A percentile compares a stretch with the other conserved stretches of the same genome.
These are phyloP conservation scores for Phymatocera aterrima DNA, from an alignment of 2,888 invertebrate species.

Conservation along the genomic window DNA sequence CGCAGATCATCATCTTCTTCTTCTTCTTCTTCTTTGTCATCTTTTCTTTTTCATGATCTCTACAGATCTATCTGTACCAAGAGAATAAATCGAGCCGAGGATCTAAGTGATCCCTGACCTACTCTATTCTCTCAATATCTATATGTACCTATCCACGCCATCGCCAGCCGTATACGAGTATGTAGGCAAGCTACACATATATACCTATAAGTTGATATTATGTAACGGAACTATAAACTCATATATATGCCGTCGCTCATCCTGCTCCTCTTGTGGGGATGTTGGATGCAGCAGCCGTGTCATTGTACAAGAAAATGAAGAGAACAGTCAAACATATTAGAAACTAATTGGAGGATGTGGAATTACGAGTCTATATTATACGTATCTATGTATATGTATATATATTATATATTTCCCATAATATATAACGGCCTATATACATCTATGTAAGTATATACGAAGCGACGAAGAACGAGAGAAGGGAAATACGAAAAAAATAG, in stretches of 20 bases:
- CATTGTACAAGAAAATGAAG: background rate
- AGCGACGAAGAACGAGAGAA: too few species aligned
- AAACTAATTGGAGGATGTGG: background rate
- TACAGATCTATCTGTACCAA: too few species aligned
- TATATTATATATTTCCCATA: background rate
- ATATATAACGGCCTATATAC: too few species aligned
- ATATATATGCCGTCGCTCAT: too few species aligned
- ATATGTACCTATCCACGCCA: background rate
- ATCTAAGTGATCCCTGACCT: constrained; percentile 18
- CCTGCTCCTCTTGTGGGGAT: background rate
- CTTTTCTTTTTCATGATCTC: too few species aligned
- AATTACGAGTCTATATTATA: background rate
- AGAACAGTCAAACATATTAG: background rate
- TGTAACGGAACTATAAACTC: constrained; percentile 17
- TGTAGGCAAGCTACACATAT: background rate
- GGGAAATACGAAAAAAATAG: too few species aligned
- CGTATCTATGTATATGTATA: background rate
- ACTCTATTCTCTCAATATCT: background rate
- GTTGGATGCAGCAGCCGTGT: too few species aligned
- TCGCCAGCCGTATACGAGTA: background rate
- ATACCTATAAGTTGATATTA: constrained; percentile 13
- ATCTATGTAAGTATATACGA: too few species aligned
- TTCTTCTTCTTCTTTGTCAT: too few species aligned
- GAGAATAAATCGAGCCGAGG: too few species aligned
- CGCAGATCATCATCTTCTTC: too few species aligned